Conservation (phyloP, 2,888 invertebrate genomes). For the Chymomyza caudatula region DNA sequence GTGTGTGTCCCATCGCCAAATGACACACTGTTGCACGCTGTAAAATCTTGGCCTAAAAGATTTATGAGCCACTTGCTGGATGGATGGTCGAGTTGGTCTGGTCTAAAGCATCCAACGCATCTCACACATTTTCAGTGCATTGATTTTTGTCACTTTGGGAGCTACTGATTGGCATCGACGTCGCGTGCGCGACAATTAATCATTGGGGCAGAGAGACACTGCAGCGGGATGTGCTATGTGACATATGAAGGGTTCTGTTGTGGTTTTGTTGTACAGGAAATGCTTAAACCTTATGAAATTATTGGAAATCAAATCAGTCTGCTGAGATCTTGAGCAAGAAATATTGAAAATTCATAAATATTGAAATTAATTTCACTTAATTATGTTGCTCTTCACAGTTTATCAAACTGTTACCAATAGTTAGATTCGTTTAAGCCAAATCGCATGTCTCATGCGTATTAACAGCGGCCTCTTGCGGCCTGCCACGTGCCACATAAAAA, state of each 20-base stretch:
- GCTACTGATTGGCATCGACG: conserved; percentile 57
- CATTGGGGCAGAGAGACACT: conserved; percentile 20
- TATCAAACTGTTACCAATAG: not conserved
- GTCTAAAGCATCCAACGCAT: conserved; percentile 33
- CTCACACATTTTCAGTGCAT: conserved; percentile 65
- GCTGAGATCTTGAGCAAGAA: not conserved
- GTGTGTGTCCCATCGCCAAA: not conserved
- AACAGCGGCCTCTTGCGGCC: conserved; percentile 14
- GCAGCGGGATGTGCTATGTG: not conserved
- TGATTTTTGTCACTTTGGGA: conserved; percentile 66
- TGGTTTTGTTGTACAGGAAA: not conserved
- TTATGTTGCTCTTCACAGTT: conserved; percentile 1
- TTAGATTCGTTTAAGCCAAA: not conserved
- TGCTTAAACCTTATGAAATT: not conserved
- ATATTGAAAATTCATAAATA: not conserved
- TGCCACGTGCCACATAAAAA: conserved; percentile 56
- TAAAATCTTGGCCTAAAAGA: conserved; percentile 29
- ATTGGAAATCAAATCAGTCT: not conserved
- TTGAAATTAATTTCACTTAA: not conserved
- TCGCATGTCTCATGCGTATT: not conserved
- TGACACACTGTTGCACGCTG: conserved; percentile 11
- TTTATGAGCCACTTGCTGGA: conserved; percentile 36
- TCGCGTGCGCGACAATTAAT: conserved; percentile 62
- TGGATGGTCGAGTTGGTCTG: conserved; percentile 32
- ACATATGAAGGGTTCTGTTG: not conserved